Percentiles rank a stretch among this genome's conserved stretches.
These are phyloP conservation scores for Acanthisitta chloris DNA, from an alignment of 2,113 vertebrate genomes.

Conservation along the genomic window DNA sequence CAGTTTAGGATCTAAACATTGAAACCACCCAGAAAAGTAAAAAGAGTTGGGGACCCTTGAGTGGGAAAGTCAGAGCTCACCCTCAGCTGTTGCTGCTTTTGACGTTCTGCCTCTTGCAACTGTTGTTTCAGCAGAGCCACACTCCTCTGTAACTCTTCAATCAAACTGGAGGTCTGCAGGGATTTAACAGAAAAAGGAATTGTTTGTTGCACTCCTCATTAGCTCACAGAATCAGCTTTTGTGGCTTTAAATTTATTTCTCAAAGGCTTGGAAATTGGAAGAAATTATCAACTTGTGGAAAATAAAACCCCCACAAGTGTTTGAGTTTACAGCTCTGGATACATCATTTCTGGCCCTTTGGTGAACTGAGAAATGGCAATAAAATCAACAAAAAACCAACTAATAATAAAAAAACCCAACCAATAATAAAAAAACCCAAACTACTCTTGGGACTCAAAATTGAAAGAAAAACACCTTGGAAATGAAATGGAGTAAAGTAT, in stretches of 20 bases:
- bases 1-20: background rate
- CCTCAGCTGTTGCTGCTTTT: slow-evolving; percentile 78
- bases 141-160: slow-evolving; percentile 78
- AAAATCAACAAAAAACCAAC: background rate
- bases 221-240: background rate
- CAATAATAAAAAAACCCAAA: background rate
- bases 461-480: background rate
- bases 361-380: background rate
- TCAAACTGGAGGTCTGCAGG: slow-evolving; percentile 78
- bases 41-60: background rate
- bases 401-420: background rate
- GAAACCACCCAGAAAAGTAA: background rate
- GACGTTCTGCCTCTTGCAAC: slow-evolving; percentile 79
- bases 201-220: background rate
- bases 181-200: slow-evolving; percentile 3
- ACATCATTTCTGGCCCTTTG: fast-evolving
- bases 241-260: background rate
- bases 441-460: background rate
- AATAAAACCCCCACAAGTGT: background rate
- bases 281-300: background rate
- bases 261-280: background rate
- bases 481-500: background rate
- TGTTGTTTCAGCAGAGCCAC: slow-evolving; percentile 80
- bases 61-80: slow-evolving; percentile 65
- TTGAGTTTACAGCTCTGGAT: background rate